Evolutionary conservation across 2,113 vertebrate species (phyloP).

Genomic region (Ameiurus melas): DNA sequence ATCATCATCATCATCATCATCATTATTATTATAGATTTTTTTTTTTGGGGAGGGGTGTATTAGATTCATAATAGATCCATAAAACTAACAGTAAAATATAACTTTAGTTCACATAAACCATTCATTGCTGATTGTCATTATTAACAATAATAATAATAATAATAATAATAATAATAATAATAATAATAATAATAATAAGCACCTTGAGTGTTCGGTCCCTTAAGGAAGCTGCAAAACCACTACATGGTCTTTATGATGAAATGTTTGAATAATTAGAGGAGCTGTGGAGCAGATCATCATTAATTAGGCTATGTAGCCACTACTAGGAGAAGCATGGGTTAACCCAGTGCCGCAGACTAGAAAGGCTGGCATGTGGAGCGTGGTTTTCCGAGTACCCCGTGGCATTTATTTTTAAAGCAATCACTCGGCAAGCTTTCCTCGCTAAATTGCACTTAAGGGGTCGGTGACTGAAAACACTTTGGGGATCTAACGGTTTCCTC

Average conservation of each 20-base stretch:
- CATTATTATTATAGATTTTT: not conserved
- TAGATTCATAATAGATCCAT: not conserved
- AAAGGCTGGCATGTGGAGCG: conserved; percentile 18
- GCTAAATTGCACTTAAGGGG: conserved; percentile 42
- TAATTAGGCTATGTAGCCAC: not conserved
- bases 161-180: conserved; percentile 2
- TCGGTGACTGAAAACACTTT: conserved; percentile 45
- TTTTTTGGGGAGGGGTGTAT: not conserved
- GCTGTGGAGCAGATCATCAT: not conserved
- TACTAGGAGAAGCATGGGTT: not conserved
- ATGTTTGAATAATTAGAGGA: not conserved
- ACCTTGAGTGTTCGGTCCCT: not conserved
- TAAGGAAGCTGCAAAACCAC: not conserved
- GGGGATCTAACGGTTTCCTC: conserved; percentile 27
- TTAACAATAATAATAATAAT: not conserved
- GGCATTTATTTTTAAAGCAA: conserved; percentile 47
- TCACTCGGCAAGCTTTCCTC: conserved; percentile 28
- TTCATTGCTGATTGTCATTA: not conserved
- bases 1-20: too few species aligned
- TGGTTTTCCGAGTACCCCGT: conserved; percentile 13
- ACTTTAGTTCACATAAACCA: not conserved
- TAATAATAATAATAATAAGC: not conserved
- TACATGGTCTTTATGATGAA: not conserved
- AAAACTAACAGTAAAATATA: not conserved
- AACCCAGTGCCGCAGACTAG: not conserved